Evolutionary conservation across 2,113 vertebrate genomes (phyloP).

Genomic region (Megaceryle torquata): DNA sequence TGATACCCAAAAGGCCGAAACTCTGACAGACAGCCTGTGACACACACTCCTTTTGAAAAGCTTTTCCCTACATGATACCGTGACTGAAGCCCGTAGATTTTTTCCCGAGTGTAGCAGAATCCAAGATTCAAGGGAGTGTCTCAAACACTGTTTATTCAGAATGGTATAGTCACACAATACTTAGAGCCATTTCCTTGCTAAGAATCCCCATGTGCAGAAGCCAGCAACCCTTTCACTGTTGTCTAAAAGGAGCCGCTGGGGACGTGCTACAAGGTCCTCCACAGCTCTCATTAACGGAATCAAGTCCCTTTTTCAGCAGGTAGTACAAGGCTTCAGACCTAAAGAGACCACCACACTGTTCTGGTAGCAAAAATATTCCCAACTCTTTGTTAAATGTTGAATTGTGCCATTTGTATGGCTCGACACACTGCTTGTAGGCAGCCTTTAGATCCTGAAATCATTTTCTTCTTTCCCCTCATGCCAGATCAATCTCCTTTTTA

Average conservation of each 20-base stretch:
- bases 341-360: background rate
- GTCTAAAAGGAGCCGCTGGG: background rate
- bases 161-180: background rate
- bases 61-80: background rate
- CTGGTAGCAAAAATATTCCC: background rate
- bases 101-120: background rate
- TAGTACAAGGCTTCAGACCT: background rate
- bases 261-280: background rate
- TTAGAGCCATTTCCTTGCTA: background rate
- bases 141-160: background rate
- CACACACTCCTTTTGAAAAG: background rate
- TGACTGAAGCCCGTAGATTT: background rate
- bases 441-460: background rate
- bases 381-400: background rate
- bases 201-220: background rate
- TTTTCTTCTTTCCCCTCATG: background rate
- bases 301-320: background rate
- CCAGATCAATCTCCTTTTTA: conserved; percentile 17
- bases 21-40: background rate
- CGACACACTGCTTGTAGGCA: background rate
- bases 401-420: background rate
- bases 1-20: background rate
- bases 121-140: background rate
- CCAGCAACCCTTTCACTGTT: background rate
- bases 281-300: background rate